Base-by-base conservation (phyloP, 2,113 vertebrate species). In the Neofelis nebulosa region DNA sequence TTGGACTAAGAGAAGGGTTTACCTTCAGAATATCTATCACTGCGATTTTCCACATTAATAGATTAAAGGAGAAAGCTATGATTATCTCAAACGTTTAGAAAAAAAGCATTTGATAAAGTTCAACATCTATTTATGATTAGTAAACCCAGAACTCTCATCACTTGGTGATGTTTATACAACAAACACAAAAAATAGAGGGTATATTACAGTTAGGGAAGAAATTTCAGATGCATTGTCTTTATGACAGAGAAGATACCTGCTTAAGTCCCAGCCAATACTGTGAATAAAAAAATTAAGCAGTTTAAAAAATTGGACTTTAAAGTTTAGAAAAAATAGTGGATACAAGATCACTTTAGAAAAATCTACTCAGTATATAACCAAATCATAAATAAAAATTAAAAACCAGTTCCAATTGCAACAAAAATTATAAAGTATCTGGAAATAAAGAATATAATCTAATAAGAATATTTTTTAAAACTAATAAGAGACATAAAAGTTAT, bases 331-430 rank as follows among this genome's bases (percentile, higher is more conserved):
- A 79, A 88, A 11, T 61, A 13, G 50, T 94, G 31, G 41, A 45
- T 63, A 50, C 4, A 65, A 78, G 38, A 68, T 36, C 12, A 78
- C 27, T 18, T 38, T 71, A 74, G 50, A 52, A 89, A 93, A 87
- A 73, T 12, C 38, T 45, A 78, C 19, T 48, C 5, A 16, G 29
- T 89, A 27, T 31, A 79, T 76, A 76, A 63, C 15, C 15, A 80
- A 95, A 89, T 66, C 82, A 92, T 65, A 85, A 87, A 45, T 78
- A 41, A 92, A 86, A 94, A 65, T 69, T 33, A 50, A 57, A 78
- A 86, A 55, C 1, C 5, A 93, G 38, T n/a, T 31, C 25, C 10
- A 7, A 79, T 36, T 95, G 14, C 7, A 88, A 45, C 1, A 92
- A 79, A 91, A 91, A 79, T 79, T n/a, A 63, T 63, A 68, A 76